Conservation (phyloP, 2,888 invertebrate species). For the Marronus borbonicus region DNA sequence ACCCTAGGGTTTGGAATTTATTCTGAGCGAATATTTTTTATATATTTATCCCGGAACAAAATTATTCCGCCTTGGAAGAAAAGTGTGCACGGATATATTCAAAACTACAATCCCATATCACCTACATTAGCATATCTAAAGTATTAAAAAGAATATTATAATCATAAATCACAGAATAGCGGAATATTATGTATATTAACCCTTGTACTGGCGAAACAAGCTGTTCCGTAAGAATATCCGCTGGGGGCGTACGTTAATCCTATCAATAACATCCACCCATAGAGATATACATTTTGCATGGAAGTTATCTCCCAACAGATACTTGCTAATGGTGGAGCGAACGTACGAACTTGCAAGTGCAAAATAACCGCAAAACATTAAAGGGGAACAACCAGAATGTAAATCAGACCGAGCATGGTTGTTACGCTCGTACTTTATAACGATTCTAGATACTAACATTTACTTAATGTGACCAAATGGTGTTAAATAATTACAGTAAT, state of each 20-base stretch:
- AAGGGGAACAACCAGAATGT: constrained; percentile 31
- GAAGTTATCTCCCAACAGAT: constrained; percentile 41
- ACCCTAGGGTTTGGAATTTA: too few species aligned
- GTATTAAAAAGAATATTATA: constrained; percentile 43
- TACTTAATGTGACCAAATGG: neutral
- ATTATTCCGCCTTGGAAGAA: constrained; percentile 19
- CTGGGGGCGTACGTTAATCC: constrained; percentile 18
- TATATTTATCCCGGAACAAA: constrained; percentile 20
- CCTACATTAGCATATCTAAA: constrained; percentile 37
- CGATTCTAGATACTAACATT: neutral
- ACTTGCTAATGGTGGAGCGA: constrained; percentile 30
- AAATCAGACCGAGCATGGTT: neutral
- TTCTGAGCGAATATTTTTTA: too few species aligned
- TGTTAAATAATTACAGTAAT: neutral
- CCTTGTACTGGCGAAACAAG: constrained; percentile 39
- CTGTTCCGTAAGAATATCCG: constrained; percentile 42
- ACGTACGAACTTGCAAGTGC: constrained; percentile 28
- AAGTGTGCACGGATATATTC: constrained; percentile 15
- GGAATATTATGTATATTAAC: constrained; percentile 31
- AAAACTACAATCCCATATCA: constrained; percentile 26
- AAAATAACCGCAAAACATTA: constrained; percentile 39
- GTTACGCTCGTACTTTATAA: neutral
- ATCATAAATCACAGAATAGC: constrained; percentile 36
- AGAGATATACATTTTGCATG: constrained; percentile 38
- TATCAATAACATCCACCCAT: constrained; percentile 44